Base-by-base conservation (phyloP, 2,888 invertebrate species). In the Leptinotarsa juncta region DNA sequence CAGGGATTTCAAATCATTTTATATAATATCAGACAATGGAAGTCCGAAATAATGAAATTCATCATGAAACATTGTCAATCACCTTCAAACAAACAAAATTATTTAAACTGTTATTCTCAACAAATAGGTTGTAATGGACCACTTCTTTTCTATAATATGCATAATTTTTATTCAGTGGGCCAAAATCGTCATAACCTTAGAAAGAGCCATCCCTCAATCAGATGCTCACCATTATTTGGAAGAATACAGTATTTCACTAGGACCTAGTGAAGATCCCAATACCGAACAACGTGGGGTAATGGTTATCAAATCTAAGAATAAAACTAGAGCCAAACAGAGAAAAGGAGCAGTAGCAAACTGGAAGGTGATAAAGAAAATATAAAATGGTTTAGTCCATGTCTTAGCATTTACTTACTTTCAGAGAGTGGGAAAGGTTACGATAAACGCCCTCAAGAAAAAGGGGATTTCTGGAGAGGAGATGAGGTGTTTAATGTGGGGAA, bases 281-380 rank as follows among this genome's bases (percentile, higher is more conserved):
- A 94, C 93, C 74, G 96, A 97, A 87, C 94, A 95, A 81, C 90
- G 98, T 57, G 99, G 97, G 0, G 96, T 99, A 3, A 97, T 99
- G 95, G 97, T 99, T 71, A 99, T 99, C 87, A 99, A 99, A 89
- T 95, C 96, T 81, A 97, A 98, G 85, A 96, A 94, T 79, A 99
- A 98, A 88, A 99, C 99, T 0, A 91, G 96, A 78, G 99, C 99
- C 0, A 95, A 96, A 84, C 98, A 98, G 88, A 90, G 98, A 77
- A 99, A 98, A 87, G 97, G 97, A 1, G 99, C 99, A 3, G 93
- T 98, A 2, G 90, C 94, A 70, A 98, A 99, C 87, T 99, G 99
- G 99, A 99, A 98, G 94, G 98, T 97, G 84, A 53, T 18, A 53
- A 16, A 48, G 20, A 48, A 69, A 48, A 69, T 32, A 16, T 69